These are phyloP conservation scores for Calidris pygmaea DNA, from an alignment of 2,113 vertebrate genomes.

Conservation along the genomic window DNA sequence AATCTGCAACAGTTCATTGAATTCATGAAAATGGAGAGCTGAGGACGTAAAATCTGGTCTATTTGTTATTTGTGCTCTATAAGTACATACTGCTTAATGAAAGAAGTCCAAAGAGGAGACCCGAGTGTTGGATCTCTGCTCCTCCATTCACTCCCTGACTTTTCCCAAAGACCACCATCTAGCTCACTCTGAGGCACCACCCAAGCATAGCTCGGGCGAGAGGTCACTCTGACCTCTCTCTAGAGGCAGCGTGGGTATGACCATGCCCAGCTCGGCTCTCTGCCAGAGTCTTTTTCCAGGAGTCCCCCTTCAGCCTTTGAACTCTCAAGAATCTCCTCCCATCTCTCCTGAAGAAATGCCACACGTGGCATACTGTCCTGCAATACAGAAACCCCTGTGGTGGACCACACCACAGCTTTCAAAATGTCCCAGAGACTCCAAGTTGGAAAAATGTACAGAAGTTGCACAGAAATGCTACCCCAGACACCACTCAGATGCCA, in stretches of 20 bases:
- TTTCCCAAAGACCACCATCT: neutral
- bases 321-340: neutral
- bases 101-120: neutral
- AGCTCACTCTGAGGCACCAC: neutral
- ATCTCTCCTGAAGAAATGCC: neutral
- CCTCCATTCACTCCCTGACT: neutral
- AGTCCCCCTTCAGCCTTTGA: neutral
- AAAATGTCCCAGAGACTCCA: neutral
- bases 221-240: neutral
- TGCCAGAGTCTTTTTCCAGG: neutral
- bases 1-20: neutral
- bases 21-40: neutral
- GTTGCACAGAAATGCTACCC: too few relatives aligned
- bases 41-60: neutral
- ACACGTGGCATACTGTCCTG: neutral
- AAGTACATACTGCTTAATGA: neutral
- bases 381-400: neutral
- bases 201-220: neutral
- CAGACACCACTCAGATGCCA: neutral
- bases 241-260: neutral
- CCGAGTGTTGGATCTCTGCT: neutral
- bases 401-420: neutral
- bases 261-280: neutral
- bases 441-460: neutral
- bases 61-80: neutral